Evolutionary conservation across 2,797 vertebrate species (phyloP).

Genomic region (Dicrostonyx torquatus): DNA sequence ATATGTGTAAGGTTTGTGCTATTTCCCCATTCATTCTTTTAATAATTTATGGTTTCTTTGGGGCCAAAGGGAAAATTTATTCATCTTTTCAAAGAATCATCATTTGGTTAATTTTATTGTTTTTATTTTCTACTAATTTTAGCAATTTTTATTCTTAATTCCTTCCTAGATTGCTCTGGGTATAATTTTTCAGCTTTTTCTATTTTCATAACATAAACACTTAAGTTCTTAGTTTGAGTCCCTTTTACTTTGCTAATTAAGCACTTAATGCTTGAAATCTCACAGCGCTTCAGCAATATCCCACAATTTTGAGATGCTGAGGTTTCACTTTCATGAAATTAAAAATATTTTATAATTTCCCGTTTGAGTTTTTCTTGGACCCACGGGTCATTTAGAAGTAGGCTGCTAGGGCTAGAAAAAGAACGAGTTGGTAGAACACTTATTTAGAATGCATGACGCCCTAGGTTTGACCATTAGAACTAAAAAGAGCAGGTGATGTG

Average conservation of each 20-base stretch:
- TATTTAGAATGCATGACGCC: background rate
- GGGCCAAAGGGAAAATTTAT: background rate
- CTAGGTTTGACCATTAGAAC: background rate
- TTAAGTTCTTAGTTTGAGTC: background rate
- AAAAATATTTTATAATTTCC: constrained; percentile 22
- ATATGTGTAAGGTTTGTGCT: background rate
- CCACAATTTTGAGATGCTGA: background rate
- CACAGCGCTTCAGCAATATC: background rate
- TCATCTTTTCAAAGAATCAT: background rate
- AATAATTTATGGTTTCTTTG: background rate
- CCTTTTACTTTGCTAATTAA: background rate
- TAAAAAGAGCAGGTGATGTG: background rate
- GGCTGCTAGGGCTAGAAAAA: background rate
- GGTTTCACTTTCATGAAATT: constrained; percentile 1
- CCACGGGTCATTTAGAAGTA: background rate
- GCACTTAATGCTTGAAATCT: background rate
- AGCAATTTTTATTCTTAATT: constrained; percentile 8
- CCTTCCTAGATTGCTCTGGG: background rate
- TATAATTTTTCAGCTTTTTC: constrained; percentile 2
- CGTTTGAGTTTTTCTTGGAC: background rate
- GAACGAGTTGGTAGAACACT: background rate
- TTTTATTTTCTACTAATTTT: constrained; percentile 32
- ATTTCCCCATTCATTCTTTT: background rate
- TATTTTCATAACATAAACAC: background rate
- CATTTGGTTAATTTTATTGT: background rate